phyloP scores from a whole-genome alignment of 2,888 invertebrate species.

The Diplazon laetatorius region DNA sequence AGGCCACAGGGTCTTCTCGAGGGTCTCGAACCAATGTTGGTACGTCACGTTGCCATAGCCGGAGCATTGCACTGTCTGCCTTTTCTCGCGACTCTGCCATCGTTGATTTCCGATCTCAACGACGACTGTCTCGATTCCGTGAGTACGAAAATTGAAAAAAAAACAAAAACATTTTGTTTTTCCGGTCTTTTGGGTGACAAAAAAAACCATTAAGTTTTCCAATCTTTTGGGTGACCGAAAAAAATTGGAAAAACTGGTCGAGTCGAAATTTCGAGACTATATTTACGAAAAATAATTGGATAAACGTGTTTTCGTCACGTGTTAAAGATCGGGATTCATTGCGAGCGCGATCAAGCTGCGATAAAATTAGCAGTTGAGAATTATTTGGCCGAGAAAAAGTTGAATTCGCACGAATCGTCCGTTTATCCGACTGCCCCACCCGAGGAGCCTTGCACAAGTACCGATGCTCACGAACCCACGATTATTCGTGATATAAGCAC shows the following conservation, averaged over 20 bases:
- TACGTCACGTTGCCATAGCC: constrained; percentile 88
- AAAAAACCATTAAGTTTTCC: too few relatives aligned
- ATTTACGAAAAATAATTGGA: neutral
- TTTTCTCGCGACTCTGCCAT: constrained; percentile 85
- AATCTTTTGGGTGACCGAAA: too few relatives aligned
- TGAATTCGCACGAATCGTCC: constrained; percentile 68
- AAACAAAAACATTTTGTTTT: too few relatives aligned
- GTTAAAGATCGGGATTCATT: constrained; percentile 78
- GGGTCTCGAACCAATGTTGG: constrained; percentile 87
- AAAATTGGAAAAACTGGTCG: too few relatives aligned
- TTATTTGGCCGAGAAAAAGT: constrained; percentile 82
- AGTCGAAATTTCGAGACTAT: too few relatives aligned
- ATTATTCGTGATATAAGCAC: constrained; percentile 77
- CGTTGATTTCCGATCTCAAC: constrained; percentile 83
- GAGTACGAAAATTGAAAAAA: too few relatives aligned
- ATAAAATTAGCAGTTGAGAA: constrained; percentile 86
- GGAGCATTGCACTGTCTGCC: constrained; percentile 91
- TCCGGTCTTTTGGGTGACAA: too few relatives aligned
- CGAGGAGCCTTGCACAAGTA: constrained; percentile 77
- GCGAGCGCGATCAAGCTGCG: constrained; percentile 84
- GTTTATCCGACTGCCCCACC: constrained; percentile 74
- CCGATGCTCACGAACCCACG: constrained; percentile 73
- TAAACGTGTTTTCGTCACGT: neutral
- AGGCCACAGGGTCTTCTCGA: constrained; percentile 87
- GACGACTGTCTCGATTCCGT: constrained; percentile 85